phyloP scores from a whole-genome alignment of 2,888 invertebrate genomes.

The Acronicta alni region DNA sequence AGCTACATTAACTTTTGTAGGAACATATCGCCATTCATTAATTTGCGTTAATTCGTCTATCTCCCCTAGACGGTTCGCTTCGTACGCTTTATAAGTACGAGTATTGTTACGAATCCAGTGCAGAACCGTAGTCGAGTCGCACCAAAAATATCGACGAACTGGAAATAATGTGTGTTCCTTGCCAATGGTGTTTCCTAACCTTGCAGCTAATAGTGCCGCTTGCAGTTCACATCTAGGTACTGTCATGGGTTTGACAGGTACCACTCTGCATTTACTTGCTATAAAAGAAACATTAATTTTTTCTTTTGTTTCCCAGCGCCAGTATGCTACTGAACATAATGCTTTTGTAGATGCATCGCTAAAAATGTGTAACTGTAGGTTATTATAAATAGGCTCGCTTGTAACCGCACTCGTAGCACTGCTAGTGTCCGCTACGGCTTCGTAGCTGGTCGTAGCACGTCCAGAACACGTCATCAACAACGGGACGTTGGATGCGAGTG shows the following conservation, averaged over 20 bases:
- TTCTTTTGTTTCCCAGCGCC: background rate
- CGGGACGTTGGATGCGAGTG: too few relatives aligned
- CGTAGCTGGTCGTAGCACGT: background rate
- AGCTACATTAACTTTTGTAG: too few relatives aligned
- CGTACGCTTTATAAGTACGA: background rate
- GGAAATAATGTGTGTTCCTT: conserved; percentile 11
- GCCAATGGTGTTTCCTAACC: background rate
- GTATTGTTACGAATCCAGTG: conserved; percentile 7
- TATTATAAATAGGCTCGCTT: background rate
- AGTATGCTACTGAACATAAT: background rate
- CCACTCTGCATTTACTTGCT: conserved; percentile 2
- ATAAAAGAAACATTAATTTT: background rate
- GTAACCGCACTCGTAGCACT: conserved; percentile 4
- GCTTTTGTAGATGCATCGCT: conserved; percentile 1
- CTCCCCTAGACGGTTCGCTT: too few relatives aligned
- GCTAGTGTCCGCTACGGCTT: background rate
- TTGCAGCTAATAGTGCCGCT: conserved; percentile 10
- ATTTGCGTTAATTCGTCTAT: too few relatives aligned
- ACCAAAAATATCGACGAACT: background rate
- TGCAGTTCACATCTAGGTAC: conserved; percentile 7
- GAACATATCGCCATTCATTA: too few relatives aligned
- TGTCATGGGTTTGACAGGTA: background rate
- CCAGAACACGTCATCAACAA: too few relatives aligned
- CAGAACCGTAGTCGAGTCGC: conserved; percentile 1
- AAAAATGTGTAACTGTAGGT: conserved; percentile 1